Evolutionary conservation across 2,113 vertebrate genomes (phyloP), one percentile per base, ranked within the genome.

Genomic region (Panurus biarmicus): DNA sequence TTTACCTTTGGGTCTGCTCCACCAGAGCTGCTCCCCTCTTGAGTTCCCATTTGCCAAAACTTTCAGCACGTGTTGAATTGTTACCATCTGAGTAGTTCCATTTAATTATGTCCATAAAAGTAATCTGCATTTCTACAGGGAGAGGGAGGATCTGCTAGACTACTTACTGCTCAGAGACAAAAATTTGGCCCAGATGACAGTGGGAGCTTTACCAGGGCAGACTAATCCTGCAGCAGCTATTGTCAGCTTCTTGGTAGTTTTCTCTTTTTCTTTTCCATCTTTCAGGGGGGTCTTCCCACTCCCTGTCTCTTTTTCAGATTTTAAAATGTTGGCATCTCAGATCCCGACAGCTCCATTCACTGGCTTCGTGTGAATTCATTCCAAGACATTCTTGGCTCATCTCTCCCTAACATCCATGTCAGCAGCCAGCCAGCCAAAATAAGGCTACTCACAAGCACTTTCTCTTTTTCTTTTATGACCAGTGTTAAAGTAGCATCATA

Each of bases 331-430:
- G 81, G 78, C 87, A 83, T 88, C 7, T 12, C 56, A 51, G 40
- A 93, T 64, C 64, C 54, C 1, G 5, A 58, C 76, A 96, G 79
- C 45, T 86, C 92, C 79, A 91, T 95, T 95, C 90, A 95, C 51
- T 42, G 36, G 69, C 69, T 93, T 75, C 0, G 17, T 64, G 65
- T 73, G 85, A 86, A 93, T 89, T 89, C 74, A 58, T 76, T 96
- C 94, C 93, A 94, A 91, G 91, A 73, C 90, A 91, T 95, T 94
- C 91, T 96, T 95, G 96, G 95, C 94, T 93, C 93, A 71, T 95
- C 60, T 81, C 79, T 94, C 48, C 40, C 79, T 51, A 54, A 90
- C 82, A 93, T 88, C 93, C 94, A 93, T 95, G 94, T 91, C 75
- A 93, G 82, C 93, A 84, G 72, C 85, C 67, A 77, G 36, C 25